These are phyloP conservation scores for Pholis gunnellus DNA, from an alignment of 2,113 vertebrate genomes.

Conservation along the genomic window DNA sequence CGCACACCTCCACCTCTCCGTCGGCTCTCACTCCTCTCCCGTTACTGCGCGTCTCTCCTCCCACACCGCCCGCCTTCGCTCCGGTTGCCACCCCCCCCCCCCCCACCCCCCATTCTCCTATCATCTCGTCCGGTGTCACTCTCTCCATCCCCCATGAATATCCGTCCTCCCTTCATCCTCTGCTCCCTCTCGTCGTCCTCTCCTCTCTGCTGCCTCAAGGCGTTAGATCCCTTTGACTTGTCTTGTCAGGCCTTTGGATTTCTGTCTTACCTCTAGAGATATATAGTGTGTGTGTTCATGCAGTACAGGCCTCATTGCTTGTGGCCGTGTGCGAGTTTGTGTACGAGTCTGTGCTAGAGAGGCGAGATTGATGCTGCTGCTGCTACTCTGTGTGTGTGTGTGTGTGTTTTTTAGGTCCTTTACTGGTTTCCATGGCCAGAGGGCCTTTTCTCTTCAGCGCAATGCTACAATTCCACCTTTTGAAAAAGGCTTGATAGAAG, in stretches of 20 bases:
- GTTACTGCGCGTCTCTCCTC: slow-evolving; percentile 47
- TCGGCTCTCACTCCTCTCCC: slow-evolving; percentile 48
- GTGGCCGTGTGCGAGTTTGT: slow-evolving; percentile 50
- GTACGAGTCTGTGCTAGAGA: slow-evolving; percentile 30
- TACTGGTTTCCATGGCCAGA: slow-evolving; percentile 52
- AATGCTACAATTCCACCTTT: slow-evolving; percentile 51
- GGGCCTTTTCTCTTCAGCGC: slow-evolving; percentile 50
- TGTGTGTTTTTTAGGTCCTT: slow-evolving; percentile 60
- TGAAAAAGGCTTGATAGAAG: slow-evolving; percentile 29
- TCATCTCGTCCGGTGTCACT: slow-evolving; percentile 59
- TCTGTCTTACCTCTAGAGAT: slow-evolving; percentile 71
- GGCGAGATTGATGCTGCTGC: slow-evolving; percentile 32
- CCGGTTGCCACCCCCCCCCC: slow-evolving; percentile 43
- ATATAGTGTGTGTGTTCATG: slow-evolving; percentile 60
- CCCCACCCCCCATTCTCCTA: slow-evolving; percentile 44
- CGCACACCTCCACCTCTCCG: slow-evolving; percentile 55
- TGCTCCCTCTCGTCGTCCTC: slow-evolving; percentile 58
- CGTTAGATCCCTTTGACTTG: slow-evolving; percentile 72
- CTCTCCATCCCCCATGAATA: slow-evolving; percentile 53
- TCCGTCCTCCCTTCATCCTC: slow-evolving; percentile 52
- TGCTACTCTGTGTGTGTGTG: slow-evolving; percentile 47
- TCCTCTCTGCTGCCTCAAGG: slow-evolving; percentile 61
- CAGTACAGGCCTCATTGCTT: slow-evolving; percentile 48
- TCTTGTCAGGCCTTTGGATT: slow-evolving; percentile 79
- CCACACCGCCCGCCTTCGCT: slow-evolving; percentile 45